Evolutionary conservation across 2,113 vertebrate species (phyloP).

Genomic region (Deroptyus accipitrinus): DNA sequence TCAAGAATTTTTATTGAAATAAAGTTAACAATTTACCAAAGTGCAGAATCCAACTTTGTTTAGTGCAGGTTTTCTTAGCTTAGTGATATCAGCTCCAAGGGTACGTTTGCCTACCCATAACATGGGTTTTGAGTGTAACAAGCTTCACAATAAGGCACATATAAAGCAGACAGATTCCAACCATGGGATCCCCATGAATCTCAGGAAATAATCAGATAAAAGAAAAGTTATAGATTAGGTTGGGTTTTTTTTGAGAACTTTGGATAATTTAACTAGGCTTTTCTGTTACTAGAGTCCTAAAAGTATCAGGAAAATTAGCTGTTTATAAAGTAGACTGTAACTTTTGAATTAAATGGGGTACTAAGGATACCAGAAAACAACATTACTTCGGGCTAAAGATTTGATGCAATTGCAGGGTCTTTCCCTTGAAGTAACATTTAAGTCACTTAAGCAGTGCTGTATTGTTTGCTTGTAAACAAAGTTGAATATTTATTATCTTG

Average conservation of each 20-base stretch:
- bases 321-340: not conserved
- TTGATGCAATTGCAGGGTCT: not conserved
- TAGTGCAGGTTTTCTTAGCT: not conserved
- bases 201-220: not conserved
- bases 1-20: not conserved
- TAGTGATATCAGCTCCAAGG: not conserved
- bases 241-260: not conserved
- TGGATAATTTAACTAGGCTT: not conserved
- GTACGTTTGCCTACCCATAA: not conserved
- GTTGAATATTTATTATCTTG: conserved; percentile 20
- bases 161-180: not conserved
- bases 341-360: not conserved
- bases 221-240: not conserved
- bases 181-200: not conserved
- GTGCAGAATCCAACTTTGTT: not conserved
- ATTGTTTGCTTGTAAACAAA: not conserved
- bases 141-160: not conserved
- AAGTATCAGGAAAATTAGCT: not conserved
- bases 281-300: not conserved
- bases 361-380: not conserved
- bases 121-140: not conserved
- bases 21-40: not conserved
- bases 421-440: not conserved
- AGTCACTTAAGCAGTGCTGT: not conserved
- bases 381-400: not conserved